Evolutionary conservation across 2,888 invertebrate species (phyloP).

Genomic region (Mythimna pallens): DNA sequence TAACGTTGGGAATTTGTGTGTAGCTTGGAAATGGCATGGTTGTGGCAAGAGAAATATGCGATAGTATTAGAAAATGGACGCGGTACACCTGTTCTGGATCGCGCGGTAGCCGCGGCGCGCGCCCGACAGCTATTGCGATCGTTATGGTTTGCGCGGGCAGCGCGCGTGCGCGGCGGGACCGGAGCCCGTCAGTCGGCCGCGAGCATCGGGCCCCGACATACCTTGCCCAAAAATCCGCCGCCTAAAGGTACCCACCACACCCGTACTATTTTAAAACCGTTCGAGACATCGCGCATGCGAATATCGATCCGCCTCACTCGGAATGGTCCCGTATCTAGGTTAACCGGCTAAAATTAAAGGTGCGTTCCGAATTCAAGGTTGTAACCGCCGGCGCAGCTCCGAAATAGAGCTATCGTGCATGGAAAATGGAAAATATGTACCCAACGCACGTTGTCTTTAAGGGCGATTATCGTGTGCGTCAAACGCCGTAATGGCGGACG

Average conservation of each 20-base stretch:
- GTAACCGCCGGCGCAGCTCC: slow-evolving; percentile 87
- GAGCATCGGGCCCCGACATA: slow-evolving; percentile 71
- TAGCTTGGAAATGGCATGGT: slow-evolving; percentile 36
- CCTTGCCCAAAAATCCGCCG: slow-evolving; percentile 72
- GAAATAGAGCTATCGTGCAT: slow-evolving; percentile 85
- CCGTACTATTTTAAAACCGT: slow-evolving; percentile 79
- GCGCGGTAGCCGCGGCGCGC: slow-evolving; percentile 55
- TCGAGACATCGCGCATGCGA: slow-evolving; percentile 85
- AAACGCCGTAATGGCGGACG: slow-evolving; percentile 81
- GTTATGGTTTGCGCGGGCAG: slow-evolving; percentile 66
- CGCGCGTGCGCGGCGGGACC: slow-evolving; percentile 68
- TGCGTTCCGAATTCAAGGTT: slow-evolving; percentile 90
- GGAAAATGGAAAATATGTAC: slow-evolving; percentile 82
- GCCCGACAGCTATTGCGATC: slow-evolving; percentile 69
- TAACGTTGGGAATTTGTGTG: slow-evolving; percentile 19
- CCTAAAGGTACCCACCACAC: slow-evolving; percentile 76
- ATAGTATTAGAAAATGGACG: slow-evolving; percentile 61
- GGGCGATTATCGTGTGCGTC: slow-evolving; percentile 81
- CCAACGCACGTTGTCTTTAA: slow-evolving; percentile 78
- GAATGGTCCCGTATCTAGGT: slow-evolving; percentile 89
- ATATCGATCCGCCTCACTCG: slow-evolving; percentile 85
- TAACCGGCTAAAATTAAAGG: slow-evolving; percentile 91
- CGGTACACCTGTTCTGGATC: slow-evolving; percentile 66
- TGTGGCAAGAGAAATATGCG: slow-evolving; percentile 49
- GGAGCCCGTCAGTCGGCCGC: slow-evolving; percentile 66